Conservation (phyloP, 64 coral and sea anemone genomes). For the Actinia equina region DNA sequence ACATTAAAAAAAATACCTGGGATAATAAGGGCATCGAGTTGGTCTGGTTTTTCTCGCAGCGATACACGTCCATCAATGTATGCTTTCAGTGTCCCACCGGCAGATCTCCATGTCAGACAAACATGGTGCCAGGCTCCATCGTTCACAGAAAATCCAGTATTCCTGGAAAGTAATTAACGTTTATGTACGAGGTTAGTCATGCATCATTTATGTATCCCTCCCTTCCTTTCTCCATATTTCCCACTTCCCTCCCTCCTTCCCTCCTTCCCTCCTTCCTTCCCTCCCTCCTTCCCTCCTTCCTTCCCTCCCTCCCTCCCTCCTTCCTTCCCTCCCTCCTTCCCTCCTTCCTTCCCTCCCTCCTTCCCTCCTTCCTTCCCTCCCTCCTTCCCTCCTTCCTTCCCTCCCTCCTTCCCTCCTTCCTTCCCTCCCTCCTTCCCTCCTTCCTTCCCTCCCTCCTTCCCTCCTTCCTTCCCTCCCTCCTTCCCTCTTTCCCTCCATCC, state of each 20-base stretch:
- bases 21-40: neutral
- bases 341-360: no score
- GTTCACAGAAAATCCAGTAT: neutral
- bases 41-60: neutral
- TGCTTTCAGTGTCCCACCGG: conserved; percentile 7
- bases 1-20: conserved; percentile 6
- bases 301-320: no score
- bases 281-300: no score
- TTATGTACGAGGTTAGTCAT: neutral
- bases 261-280: neutral
- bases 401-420: no score
- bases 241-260: neutral
- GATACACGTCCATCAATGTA: conserved; percentile 11
- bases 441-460: no score
- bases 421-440: no score
- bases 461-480: no score
- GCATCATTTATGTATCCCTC: neutral
- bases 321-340: no score
- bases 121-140: conserved; percentile 27
- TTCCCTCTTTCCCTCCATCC: no score
- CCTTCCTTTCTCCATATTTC: neutral
- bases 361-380: no score
- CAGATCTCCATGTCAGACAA: conserved; percentile 8
- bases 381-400: no score
- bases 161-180: neutral